phyloP scores from a whole-genome alignment of 2,888 invertebrate genomes.

The Crepidodera aurea region DNA sequence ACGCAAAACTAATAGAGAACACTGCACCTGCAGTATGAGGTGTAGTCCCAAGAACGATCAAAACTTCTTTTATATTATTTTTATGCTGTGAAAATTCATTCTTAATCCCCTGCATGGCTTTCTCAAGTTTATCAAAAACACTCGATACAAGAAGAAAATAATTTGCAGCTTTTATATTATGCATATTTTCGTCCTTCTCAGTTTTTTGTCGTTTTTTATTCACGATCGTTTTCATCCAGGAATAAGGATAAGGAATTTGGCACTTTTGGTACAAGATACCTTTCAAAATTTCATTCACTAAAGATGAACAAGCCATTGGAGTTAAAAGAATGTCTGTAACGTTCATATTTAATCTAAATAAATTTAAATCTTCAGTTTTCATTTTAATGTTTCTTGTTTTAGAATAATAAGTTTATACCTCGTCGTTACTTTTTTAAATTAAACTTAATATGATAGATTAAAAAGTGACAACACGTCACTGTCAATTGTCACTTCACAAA shows the following conservation, averaged over 20 bases:
- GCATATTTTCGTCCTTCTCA: constrained; percentile 20
- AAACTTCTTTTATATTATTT: constrained; percentile 49
- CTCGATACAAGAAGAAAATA: constrained; percentile 51
- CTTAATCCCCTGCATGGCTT: constrained; percentile 49
- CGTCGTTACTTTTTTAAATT: too few species aligned
- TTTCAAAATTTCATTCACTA: constrained; percentile 67
- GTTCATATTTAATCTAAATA: constrained; percentile 56
- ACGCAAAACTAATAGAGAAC: constrained; percentile 48
- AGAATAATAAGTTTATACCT: too few species aligned
- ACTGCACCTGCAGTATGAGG: constrained; percentile 52
- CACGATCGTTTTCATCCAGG: constrained; percentile 51
- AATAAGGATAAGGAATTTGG: constrained; percentile 59
- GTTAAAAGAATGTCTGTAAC: constrained; percentile 65
- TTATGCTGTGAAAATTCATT: constrained; percentile 46
- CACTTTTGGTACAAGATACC: constrained; percentile 67
- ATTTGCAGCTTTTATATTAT: constrained; percentile 48
- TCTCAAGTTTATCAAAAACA: constrained; percentile 52
- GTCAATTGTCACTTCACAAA: too few species aligned
- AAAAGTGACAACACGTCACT: too few species aligned
- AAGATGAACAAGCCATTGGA: constrained; percentile 66
- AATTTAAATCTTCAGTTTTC: not conserved
- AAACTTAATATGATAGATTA: too few species aligned
- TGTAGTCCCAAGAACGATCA: constrained; percentile 53
- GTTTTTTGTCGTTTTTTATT: constrained; percentile 46
- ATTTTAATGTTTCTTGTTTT: too few species aligned